Percentiles rank a stretch among this genome's conserved stretches.
Conservation (phyloP, 2,888 invertebrate genomes). For the Beris morrisii region DNA sequence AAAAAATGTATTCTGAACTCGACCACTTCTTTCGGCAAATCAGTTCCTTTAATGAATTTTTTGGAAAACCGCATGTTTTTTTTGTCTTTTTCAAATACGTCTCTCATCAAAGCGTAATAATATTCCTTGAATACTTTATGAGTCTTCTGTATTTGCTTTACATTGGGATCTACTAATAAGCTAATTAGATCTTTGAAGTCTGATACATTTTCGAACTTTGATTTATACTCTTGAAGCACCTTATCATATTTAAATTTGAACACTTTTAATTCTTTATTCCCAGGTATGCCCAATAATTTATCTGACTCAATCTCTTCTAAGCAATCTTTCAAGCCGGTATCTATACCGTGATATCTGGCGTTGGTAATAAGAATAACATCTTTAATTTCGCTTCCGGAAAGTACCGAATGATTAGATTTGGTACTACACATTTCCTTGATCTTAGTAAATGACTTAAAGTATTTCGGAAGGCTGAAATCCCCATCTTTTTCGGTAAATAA, state of each 20-base stretch:
- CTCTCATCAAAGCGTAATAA: background rate
- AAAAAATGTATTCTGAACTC: background rate
- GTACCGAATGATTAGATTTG: slow-evolving; percentile 3
- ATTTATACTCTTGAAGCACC: background rate
- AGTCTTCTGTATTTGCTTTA: background rate
- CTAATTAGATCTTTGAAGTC: slow-evolving; percentile 8
- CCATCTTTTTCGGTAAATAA: background rate
- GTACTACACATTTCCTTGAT: slow-evolving; percentile 1
- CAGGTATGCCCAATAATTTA: background rate
- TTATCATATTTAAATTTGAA: no score
- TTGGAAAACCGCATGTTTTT: background rate
- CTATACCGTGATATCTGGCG: background rate
- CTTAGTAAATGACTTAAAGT: slow-evolving; percentile 15
- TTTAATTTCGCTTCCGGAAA: slow-evolving; percentile 13
- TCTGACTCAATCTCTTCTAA: background rate
- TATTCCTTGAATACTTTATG: background rate
- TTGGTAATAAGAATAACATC: slow-evolving; percentile 14
- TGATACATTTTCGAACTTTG: slow-evolving; percentile 5
- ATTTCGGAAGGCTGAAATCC: slow-evolving; percentile 11
- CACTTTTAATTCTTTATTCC: no score
- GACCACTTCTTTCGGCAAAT: background rate
- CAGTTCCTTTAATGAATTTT: background rate
- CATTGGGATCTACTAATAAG: background rate
- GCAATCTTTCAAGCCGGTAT: background rate
- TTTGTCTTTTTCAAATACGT: background rate